Percentiles rank a stretch among this genome's conserved stretches.
phyloP scores from a whole-genome alignment of 2,888 invertebrate species.

The Platycnemis pennipes region DNA sequence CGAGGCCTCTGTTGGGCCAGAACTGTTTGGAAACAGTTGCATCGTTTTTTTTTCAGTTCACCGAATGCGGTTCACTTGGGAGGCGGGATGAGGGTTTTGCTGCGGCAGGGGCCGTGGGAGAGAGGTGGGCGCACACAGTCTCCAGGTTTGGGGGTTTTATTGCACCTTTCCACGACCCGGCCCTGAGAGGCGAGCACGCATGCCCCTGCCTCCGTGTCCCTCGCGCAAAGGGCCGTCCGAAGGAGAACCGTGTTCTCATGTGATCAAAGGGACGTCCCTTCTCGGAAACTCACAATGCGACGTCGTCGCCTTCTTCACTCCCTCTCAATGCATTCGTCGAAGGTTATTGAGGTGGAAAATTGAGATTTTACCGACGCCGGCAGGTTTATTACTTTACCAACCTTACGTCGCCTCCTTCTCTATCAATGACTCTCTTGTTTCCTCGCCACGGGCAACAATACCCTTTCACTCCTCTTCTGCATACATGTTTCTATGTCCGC shows the following conservation, averaged over 20 bases:
- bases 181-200: too few species aligned
- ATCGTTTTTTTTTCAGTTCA: neutral
- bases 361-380: slow-evolving; percentile 45
- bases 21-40: neutral
- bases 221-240: neutral
- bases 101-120: neutral
- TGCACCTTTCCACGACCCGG: neutral
- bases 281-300: slow-evolving; percentile 40
- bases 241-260: neutral
- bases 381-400: slow-evolving; percentile 53
- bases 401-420: neutral
- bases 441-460: neutral
- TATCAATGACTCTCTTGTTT: neutral
- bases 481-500: too few species aligned
- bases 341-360: slow-evolving; percentile 43
- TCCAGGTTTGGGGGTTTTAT: slow-evolving; percentile 40
- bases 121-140: neutral
- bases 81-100: neutral
- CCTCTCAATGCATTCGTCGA: slow-evolving; percentile 4
- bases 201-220: neutral
- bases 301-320: neutral
- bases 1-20: too few species aligned
- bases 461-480: too few species aligned
- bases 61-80: neutral
- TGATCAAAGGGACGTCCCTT: slow-evolving; percentile 36